A percentile compares a stretch with the other conserved stretches of the same genome.
Conservation (phyloP, 1,140 invertebrate species). For the Manduca sexta region DNA sequence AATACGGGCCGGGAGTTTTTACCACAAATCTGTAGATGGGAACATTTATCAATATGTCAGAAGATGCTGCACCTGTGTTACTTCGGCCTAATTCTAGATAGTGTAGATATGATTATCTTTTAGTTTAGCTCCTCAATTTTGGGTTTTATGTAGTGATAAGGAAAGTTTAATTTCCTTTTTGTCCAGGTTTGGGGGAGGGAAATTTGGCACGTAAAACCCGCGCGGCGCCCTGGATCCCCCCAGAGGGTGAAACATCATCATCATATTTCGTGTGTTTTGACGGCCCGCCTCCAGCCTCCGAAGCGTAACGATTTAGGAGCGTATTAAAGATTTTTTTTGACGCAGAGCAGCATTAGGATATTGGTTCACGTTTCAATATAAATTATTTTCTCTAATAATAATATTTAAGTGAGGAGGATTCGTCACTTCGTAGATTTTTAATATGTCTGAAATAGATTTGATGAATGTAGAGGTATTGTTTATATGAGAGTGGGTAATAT, state of each 20-base stretch:
- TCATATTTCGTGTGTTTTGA: conserved; percentile 33
- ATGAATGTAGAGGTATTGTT: too few relatives aligned
- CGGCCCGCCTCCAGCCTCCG: conserved; percentile 15
- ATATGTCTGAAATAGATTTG: too few relatives aligned
- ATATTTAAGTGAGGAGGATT: too few relatives aligned
- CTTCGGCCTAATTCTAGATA: conserved; percentile 29
- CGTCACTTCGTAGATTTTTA: too few relatives aligned
- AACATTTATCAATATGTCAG: conserved; percentile 34
- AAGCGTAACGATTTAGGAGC: conserved; percentile 7
- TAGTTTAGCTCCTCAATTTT: too few relatives aligned
- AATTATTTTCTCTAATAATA: neutral
- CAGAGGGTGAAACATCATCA: conserved; percentile 23
- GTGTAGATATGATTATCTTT: conserved; percentile 5
- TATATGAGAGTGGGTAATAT: too few relatives aligned
- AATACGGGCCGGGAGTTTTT: conserved; percentile 13
- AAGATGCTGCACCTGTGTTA: conserved; percentile 33
- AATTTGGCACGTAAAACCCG: conserved; percentile 20
- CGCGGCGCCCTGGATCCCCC: conserved; percentile 9
- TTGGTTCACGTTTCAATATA: conserved; percentile 7
- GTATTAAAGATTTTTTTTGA: conserved; percentile 16
- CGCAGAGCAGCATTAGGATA: conserved; percentile 15
- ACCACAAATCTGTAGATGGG: conserved; percentile 24
- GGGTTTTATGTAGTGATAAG: too few relatives aligned
- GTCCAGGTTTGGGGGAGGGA: neutral
- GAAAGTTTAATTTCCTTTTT: conserved; percentile 15